phyloP scores from a whole-genome alignment of 2,113 vertebrate genomes.

The Rhodinocichla rosea region DNA sequence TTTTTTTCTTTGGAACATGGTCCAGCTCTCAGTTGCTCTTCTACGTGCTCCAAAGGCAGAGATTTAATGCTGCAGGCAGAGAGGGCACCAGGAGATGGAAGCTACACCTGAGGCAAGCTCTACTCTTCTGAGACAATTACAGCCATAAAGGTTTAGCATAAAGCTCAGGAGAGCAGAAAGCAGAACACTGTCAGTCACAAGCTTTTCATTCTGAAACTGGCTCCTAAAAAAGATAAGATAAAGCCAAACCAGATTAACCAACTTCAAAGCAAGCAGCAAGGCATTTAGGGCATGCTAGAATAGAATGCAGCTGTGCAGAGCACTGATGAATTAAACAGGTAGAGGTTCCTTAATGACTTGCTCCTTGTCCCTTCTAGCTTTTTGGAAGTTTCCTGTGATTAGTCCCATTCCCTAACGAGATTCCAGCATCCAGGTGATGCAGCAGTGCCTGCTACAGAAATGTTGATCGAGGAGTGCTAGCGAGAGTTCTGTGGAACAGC shows the following conservation, averaged over 20 bases:
- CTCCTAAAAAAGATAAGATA: slow-evolving; percentile 31
- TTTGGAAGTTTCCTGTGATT: neutral
- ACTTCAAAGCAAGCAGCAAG: slow-evolving; percentile 29
- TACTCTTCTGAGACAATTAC: neutral
- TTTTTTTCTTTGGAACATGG: neutral
- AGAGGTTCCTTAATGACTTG: neutral
- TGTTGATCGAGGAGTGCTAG: neutral
- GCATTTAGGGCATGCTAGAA: neutral
- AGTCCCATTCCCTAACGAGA: neutral
- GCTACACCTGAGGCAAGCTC: neutral
- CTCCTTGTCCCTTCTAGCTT: neutral
- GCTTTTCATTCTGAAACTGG: neutral
- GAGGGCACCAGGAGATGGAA: neutral
- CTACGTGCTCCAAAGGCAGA: neutral
- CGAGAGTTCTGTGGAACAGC: neutral
- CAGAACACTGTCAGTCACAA: neutral
- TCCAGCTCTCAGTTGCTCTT: neutral
- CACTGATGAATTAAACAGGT: neutral
- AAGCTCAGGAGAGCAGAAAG: slow-evolving; percentile 1
- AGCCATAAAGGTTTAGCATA: neutral
- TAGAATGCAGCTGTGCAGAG: neutral
- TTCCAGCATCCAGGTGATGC: neutral
- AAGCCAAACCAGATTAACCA: neutral
- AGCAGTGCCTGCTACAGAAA: neutral
- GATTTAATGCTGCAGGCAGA: neutral